phyloP scores from a whole-genome alignment of 2,113 vertebrate species.

The Chaetodon trifascialis region DNA sequence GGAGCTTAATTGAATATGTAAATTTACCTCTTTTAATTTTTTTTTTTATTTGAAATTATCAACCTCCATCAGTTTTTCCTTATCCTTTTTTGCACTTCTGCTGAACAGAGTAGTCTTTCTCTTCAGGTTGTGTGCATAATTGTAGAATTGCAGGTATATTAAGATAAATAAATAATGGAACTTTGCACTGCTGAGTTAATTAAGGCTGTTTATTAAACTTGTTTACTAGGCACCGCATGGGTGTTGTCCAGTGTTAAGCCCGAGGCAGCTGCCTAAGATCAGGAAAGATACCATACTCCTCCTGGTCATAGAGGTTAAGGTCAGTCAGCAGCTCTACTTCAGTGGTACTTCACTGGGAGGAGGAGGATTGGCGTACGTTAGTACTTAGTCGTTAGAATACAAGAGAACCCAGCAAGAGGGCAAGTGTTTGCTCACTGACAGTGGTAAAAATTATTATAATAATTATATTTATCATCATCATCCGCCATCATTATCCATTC shows the following conservation, averaged over 20 bases:
- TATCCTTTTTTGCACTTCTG: conserved; percentile 31
- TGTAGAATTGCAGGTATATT: conserved; percentile 33
- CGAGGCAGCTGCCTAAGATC: conserved; percentile 22
- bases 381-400: neutral
- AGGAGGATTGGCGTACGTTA: neutral
- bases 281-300: neutral
- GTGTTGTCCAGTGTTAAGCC: conserved; percentile 25
- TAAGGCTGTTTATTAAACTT: conserved; percentile 39
- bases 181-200: conserved; percentile 35
- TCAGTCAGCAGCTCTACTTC: neutral
- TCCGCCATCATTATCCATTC: too few species aligned
- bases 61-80: conserved; percentile 15
- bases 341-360: neutral
- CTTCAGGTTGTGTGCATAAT: conserved; percentile 8
- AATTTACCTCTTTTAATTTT: conserved; percentile 15
- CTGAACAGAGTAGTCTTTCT: conserved; percentile 16
- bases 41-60: conserved; percentile 20
- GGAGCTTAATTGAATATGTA: conserved; percentile 11
- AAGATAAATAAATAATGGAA: conserved; percentile 40
- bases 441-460: too few species aligned
- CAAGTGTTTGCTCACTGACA: too few species aligned
- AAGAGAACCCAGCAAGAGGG: neutral
- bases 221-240: conserved; percentile 37
- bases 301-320: neutral
- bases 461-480: too few species aligned